phyloP scores from a whole-genome alignment of 2,888 invertebrate species.

The Bimastos eiseni region DNA sequence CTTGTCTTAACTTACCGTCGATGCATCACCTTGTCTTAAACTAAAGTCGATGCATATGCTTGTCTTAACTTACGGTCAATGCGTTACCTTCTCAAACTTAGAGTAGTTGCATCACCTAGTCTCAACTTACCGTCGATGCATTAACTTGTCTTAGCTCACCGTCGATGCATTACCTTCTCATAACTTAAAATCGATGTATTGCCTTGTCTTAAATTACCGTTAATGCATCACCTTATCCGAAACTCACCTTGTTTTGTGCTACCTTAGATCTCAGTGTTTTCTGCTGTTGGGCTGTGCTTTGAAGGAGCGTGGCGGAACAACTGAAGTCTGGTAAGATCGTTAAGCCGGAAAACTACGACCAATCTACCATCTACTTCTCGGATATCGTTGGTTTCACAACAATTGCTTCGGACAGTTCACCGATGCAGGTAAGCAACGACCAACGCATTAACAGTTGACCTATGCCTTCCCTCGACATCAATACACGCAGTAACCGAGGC shows the following conservation, averaged over 20 bases:
- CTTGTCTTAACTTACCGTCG: background rate
- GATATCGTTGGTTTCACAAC: slow-evolving; percentile 56
- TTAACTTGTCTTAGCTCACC: background rate
- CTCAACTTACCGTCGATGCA: background rate
- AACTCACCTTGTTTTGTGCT: background rate
- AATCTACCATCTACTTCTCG: slow-evolving; percentile 55
- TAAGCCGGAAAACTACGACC: slow-evolving; percentile 54
- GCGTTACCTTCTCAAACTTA: background rate
- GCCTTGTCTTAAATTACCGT: background rate
- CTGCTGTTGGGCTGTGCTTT: background rate
- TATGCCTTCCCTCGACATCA: too few species aligned
- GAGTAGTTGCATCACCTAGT: background rate
- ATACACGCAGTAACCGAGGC: too few species aligned
- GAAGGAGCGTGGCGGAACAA: slow-evolving; percentile 56
- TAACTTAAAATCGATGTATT: too few species aligned
- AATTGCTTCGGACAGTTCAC: slow-evolving; percentile 51
- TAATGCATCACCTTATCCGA: background rate
- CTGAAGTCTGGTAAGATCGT: slow-evolving; percentile 54
- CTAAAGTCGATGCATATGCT: background rate
- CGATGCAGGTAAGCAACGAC: slow-evolving; percentile 49
- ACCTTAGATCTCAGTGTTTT: background rate
- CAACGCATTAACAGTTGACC: background rate
- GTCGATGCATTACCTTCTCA: background rate
- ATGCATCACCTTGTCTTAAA: background rate
- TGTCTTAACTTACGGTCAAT: too few species aligned